Percentiles rank a stretch among this genome's conserved stretches.
Evolutionary conservation across 2,888 invertebrate genomes (phyloP).

Genomic region (Plagodis dolabraria): DNA sequence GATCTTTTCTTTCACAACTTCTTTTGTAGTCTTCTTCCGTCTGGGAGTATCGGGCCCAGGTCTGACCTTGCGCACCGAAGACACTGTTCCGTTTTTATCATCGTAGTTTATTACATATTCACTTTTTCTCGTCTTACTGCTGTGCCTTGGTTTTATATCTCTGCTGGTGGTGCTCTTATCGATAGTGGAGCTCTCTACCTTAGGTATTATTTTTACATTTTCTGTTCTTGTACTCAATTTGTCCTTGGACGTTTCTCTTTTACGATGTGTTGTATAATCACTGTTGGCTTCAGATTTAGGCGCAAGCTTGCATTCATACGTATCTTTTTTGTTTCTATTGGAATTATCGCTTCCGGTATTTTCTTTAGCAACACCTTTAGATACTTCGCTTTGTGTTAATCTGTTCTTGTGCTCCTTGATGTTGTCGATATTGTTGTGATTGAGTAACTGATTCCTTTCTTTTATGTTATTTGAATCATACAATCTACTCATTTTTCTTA

Average conservation of each 20-base stretch:
- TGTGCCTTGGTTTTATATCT: constrained; percentile 41
- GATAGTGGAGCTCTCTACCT: constrained; percentile 38
- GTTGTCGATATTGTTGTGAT: constrained; percentile 21
- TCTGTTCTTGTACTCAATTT: constrained; percentile 37
- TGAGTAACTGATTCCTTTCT: constrained; percentile 23
- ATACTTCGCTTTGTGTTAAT: constrained; percentile 38
- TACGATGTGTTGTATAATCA: constrained; percentile 31
- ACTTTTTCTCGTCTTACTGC: constrained; percentile 55
- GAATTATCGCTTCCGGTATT: constrained; percentile 6
- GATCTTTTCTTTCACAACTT: constrained; percentile 54
- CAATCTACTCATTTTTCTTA: constrained; percentile 24
- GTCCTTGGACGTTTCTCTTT: constrained; percentile 43
- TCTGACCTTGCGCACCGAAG: constrained; percentile 73
- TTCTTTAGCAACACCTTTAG: constrained; percentile 34
- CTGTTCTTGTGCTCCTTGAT: constrained; percentile 41
- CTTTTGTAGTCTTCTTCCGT: constrained; percentile 57
- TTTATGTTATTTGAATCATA: constrained; percentile 17
- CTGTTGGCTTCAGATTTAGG: constrained; percentile 14
- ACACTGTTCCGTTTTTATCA: constrained; percentile 78
- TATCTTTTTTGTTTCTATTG: constrained; percentile 26
- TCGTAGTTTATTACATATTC: constrained; percentile 79
- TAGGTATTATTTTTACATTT: constrained; percentile 39
- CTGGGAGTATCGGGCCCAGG: constrained; percentile 55
- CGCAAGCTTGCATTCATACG: constrained; percentile 22
- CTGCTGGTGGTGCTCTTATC: constrained; percentile 41